Evolutionary conservation across 2,888 invertebrate species (phyloP), one percentile per base, ranked within the genome.

Genomic region (Meta bourneti): DNA sequence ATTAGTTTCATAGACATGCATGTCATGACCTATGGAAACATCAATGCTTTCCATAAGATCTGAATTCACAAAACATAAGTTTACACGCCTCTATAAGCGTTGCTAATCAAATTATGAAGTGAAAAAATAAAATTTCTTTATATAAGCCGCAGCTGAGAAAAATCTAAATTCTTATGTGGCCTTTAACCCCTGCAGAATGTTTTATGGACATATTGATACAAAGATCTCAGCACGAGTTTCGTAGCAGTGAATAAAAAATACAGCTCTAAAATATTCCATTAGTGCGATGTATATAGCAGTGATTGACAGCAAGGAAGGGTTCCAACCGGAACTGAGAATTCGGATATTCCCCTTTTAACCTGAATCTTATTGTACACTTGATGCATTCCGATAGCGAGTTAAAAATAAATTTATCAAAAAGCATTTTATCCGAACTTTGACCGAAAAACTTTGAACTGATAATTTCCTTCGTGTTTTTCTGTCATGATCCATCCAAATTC

Each of bases 311-410:
- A 8, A 11, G 79, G 51, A 80, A 80, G 71, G 79, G 34, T 87
- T 74, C 54, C 75, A n/a, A 54, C 77, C 51, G 69, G 8, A 61
- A 49, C 69, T 49, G 19, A 7, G 69, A 51, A 61, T 85, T 51
- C 34, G 19, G 20, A 75, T 61, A 85, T 69, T 87, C 80, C 72
- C 72, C 87, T 70, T 87, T 87, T 87, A 87, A 87, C 87, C 87
- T 13, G 13, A 61, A 72, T 8, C 34, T 83, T 77, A 85, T 20
- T 9, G 19, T 16, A n/a, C 71, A 69, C n/a, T n/a, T 49, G 69
- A 77, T 13, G 77, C 69, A 77, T 77, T 78, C 78, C 52, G 34
- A 70, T 70, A 86, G 78, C 69, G 49, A 70, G 70, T 86, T 51
- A 34, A 51, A 81, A 69, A 70, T 78, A 78, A 51, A 86, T 70